phyloP scores from a whole-genome alignment of 2,888 invertebrate genomes.

The Netelia fuscicornis region DNA sequence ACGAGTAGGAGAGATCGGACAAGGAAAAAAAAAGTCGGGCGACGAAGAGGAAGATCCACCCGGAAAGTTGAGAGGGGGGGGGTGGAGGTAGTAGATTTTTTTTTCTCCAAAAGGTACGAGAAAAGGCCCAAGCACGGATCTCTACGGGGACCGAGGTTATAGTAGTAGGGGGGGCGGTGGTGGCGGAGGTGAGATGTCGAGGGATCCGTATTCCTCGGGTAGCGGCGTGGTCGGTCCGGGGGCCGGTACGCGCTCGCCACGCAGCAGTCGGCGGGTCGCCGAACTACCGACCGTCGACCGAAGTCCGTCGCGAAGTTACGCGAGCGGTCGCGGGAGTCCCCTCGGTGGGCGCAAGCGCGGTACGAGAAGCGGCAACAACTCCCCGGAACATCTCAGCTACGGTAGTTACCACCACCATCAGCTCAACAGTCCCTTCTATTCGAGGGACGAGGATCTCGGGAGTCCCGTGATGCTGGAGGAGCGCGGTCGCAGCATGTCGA shows the following conservation, averaged over 20 bases:
- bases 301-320: slow-evolving; percentile 93
- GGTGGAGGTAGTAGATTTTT: slow-evolving; percentile 30
- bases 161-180: slow-evolving; percentile 66
- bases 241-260: slow-evolving; percentile 87
- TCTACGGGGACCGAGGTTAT: slow-evolving; percentile 67
- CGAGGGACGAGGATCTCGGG: slow-evolving; percentile 91
- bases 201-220: slow-evolving; percentile 87
- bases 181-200: slow-evolving; percentile 85
- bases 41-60: neutral
- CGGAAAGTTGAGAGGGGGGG: slow-evolving; percentile 45
- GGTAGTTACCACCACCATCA: slow-evolving; percentile 83
- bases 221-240: slow-evolving; percentile 89
- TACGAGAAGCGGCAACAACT: slow-evolving; percentile 87
- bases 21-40: slow-evolving; percentile 28
- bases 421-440: slow-evolving; percentile 85
- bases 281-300: slow-evolving; percentile 95
- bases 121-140: slow-evolving; percentile 70
- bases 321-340: slow-evolving; percentile 88
- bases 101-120: slow-evolving; percentile 33
- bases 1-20: neutral
- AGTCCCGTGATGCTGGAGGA: slow-evolving; percentile 95
- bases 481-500: slow-evolving; percentile 87
- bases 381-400: slow-evolving; percentile 86
- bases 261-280: slow-evolving; percentile 88
- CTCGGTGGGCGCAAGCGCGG: slow-evolving; percentile 85